Evolutionary conservation across 2,888 invertebrate genomes (phyloP), one percentile per base, ranked within the genome.

Genomic region (Synanthedon myopaeformis): DNA sequence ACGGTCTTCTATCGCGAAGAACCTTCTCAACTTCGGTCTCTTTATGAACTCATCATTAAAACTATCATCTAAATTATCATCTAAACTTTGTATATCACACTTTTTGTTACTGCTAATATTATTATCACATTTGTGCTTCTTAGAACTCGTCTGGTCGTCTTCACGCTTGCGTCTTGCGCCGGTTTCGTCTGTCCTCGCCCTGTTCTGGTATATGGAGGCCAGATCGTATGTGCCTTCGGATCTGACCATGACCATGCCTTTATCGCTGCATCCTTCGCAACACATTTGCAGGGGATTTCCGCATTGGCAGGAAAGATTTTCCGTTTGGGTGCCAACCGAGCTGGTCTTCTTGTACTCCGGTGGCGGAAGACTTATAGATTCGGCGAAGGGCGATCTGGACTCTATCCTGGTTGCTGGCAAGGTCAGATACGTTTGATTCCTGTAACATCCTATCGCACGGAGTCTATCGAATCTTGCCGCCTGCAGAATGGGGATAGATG

Each of bases 41-140:
- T 80, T 85, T 41, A 88, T 72, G 41, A 72, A 76, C 56, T 59
- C 57, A 55, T 55, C 51, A 41, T 51, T 62, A 60, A 59, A 57
- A 63, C 62, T 64, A 66, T 59, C 61, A 60, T 63, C 69, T 72
- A 60, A 67, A 35, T 35, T 35, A 35, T 35, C 35, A 35, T 35
- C 35, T 35, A 35, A 35, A 35, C 35, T 23, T 64, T 61, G 65
- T 68, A 72, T 79, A 76, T 77, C 76, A 77, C 79, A 74, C 71
- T 63, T 70, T 66, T 65, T 58, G 67, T 67, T 74, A 73, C 63
- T 69, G 65, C 69, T 72, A 35, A 35, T 35, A 73, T 67, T 65
- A 74, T 76, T 86, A 86, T 87, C 87, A 86, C 86, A 87, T 82
- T 87, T 86, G 65, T 73, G 82, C 79, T 86, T 86, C 63, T 84